Evolutionary conservation across 1,140 invertebrate species (phyloP).

Genomic region (Drosophila elegans): DNA sequence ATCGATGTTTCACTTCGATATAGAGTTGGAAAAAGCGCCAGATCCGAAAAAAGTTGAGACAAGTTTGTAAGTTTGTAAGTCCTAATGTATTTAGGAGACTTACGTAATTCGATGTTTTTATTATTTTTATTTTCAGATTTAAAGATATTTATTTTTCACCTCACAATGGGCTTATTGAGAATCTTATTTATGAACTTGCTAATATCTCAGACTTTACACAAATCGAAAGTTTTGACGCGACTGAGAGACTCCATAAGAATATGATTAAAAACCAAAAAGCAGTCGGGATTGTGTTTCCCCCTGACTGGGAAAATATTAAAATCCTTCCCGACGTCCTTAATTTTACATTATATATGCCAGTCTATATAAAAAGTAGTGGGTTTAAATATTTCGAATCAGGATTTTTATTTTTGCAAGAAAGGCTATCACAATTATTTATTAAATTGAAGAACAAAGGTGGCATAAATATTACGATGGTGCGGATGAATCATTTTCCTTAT

Average conservation of each 20-base stretch:
- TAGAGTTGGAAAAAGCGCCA: not conserved
- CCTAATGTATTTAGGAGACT: not conserved
- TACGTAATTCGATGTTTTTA: not conserved
- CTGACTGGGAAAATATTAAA: not conserved
- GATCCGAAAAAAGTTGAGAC: not conserved
- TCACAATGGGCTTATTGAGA: not conserved
- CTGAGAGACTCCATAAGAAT: not conserved
- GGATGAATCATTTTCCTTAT: slow-evolving; percentile 8
- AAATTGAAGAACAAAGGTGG: too few relatives aligned
- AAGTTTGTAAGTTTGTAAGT: slow-evolving; percentile 1
- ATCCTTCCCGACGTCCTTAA: not conserved
- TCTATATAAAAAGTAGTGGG: not conserved
- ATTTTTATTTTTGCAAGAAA: not conserved
- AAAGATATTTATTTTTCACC: slow-evolving; percentile 2
- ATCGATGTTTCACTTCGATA: not conserved
- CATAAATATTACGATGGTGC: not conserved
- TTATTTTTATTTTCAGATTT: not conserved
- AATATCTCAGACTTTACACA: not conserved
- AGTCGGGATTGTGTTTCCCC: slow-evolving; percentile 1
- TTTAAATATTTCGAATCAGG: slow-evolving; percentile 8
- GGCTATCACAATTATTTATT: not conserved
- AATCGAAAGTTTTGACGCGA: not conserved
- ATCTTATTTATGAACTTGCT: not conserved
- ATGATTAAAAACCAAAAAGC: not conserved
- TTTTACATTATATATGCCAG: slow-evolving; percentile 3